Evolutionary conservation across 2,113 vertebrate species (phyloP).

Genomic region (Ellobius talpinus): DNA sequence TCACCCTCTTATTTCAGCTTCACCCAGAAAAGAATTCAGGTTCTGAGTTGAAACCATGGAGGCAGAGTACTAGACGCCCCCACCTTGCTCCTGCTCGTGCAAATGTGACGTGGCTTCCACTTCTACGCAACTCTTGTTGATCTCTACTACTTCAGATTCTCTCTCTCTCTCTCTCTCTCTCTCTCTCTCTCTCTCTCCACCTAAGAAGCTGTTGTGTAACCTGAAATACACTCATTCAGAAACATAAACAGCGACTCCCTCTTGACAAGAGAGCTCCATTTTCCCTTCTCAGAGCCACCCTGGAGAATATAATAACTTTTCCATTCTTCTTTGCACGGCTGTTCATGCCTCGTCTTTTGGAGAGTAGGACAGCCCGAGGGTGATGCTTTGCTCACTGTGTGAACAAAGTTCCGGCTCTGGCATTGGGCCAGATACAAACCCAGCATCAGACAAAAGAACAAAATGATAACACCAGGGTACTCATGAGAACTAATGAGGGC

Average conservation of each 20-base stretch:
- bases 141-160: neutral
- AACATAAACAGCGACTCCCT: neutral
- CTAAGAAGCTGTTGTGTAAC: neutral
- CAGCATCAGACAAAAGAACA: neutral
- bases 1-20: slow-evolving; percentile 18
- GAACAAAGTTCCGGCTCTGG: neutral
- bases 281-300: neutral
- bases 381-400: neutral
- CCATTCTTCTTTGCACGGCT: neutral
- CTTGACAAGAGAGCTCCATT: neutral
- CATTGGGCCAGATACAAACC: neutral
- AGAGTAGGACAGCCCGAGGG: neutral
- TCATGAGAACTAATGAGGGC: neutral
- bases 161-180: no score
- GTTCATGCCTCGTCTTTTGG: neutral
- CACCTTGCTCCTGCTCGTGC: neutral
- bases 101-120: neutral
- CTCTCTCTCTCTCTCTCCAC: neutral
- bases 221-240: neutral
- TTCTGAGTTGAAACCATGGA: neutral
- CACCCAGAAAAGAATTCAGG: slow-evolving; percentile 51
- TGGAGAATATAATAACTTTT: neutral
- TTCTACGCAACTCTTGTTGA: neutral
- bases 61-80: neutral
- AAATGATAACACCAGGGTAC: neutral